Base-by-base conservation (phyloP, 2,888 invertebrate genomes). In the Ichneumoninae sp. region DNA sequence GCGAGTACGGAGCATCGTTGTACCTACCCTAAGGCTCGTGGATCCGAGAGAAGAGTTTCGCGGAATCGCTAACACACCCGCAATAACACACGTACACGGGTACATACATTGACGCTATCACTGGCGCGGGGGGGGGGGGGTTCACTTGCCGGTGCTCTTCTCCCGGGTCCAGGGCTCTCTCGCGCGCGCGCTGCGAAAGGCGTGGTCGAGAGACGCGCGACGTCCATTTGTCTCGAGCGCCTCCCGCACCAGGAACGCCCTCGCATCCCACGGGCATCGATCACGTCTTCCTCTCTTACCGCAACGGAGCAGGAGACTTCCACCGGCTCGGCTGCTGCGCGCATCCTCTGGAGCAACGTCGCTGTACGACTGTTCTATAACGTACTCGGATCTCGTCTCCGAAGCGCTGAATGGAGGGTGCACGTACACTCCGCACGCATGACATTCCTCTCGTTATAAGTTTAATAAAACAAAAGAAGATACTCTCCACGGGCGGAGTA, bases 221-320 rank as follows among this genome's bases (percentile, higher is more conserved):
- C 93, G 93, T 93, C 93, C 93, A 93, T 93, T 93, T 93, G 93
- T 93, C 93, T 93, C 93, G 93, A 89, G 91, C 92, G 91, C 93
- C 93, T 93, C 93, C 93, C 93, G 93, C 93, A 93, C 93, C 93
- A 93, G 93, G 89, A 93, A 93, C 93, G 93, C 93, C 93, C 92
- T 90, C 92, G 92, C 93, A 93, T 93, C 93, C 93, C 93, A 92
- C 92, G 91, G 91, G 93, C 93, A 93, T 93, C 93, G 93, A 93
- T 93, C 93, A 93, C 93, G 91, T 92, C 93, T 93, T 92, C 91
- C 92, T 92, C 90, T 92, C 85, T 86, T 80, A 75, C 83, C 71
- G 75, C 57, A 82, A 66, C 75, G 13, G 54, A 50, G 50, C 65
- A 36, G 30, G 54, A 76, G 70, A 80, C 68, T 68, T 83, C 65